A percentile compares a stretch with the other conserved stretches of the same genome.
phyloP scores from a whole-genome alignment of 2,888 invertebrate species.

The Thalpophila matura region DNA sequence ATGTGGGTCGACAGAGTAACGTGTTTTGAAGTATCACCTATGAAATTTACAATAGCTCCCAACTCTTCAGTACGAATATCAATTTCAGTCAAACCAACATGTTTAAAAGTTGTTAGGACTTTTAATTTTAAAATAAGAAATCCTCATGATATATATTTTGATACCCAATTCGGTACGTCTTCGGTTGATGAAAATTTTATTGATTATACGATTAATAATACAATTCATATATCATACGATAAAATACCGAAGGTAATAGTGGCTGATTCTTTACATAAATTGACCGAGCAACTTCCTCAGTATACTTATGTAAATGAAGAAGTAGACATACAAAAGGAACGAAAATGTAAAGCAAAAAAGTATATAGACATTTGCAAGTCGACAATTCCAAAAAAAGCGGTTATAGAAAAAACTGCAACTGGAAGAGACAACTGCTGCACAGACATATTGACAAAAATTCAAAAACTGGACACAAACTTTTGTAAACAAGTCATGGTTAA shows the following conservation, averaged over 20 bases:
- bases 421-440: slow-evolving; percentile 71
- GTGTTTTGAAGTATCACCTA: slow-evolving; percentile 82
- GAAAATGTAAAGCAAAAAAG: slow-evolving; percentile 66
- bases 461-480: slow-evolving; percentile 64
- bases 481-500: slow-evolving; percentile 67
- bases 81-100: slow-evolving; percentile 76
- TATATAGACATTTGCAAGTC: slow-evolving; percentile 73
- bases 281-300: slow-evolving; percentile 71
- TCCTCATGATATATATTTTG: slow-evolving; percentile 67
- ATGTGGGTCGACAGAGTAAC: slow-evolving; percentile 80
- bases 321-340: slow-evolving; percentile 37
- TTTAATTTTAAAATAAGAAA: slow-evolving; percentile 79
- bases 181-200: slow-evolving; percentile 71
- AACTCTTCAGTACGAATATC: slow-evolving; percentile 74
- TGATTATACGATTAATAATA: slow-evolving; percentile 70
- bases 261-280: slow-evolving; percentile 80
- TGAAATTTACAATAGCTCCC: slow-evolving; percentile 77
- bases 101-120: slow-evolving; percentile 71
- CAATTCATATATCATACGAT: slow-evolving; percentile 72
- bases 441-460: slow-evolving; percentile 46
- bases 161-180: slow-evolving; percentile 34
- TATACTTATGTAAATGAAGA: slow-evolving; percentile 76
- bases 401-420: slow-evolving; percentile 66
- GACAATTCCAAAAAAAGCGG: slow-evolving; percentile 59
- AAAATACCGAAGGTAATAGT: slow-evolving; percentile 63